Evolutionary conservation across 2,797 vertebrate species (phyloP).

Genomic region (Takifugu ocellatus): DNA sequence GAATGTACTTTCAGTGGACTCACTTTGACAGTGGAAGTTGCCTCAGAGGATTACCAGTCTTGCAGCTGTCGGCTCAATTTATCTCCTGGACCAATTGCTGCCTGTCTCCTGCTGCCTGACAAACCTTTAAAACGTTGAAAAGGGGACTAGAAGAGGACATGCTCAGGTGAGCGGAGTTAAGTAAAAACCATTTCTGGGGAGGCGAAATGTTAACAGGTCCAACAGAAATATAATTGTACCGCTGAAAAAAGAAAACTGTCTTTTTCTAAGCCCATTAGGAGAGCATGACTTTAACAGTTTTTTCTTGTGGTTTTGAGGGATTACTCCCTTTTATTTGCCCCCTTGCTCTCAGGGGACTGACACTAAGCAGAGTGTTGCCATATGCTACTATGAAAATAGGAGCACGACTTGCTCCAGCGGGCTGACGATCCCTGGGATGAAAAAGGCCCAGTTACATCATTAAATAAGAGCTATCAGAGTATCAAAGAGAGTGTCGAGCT

Average conservation of each 20-base stretch:
- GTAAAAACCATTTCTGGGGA: neutral
- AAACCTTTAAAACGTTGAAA: neutral
- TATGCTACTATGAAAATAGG: conserved; percentile 14
- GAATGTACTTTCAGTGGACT: no score
- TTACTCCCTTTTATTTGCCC: conserved; percentile 14
- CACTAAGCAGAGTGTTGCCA: conserved; percentile 14
- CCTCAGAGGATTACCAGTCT: no score
- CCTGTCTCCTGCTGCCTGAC: no score
- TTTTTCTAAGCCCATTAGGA: conserved; percentile 4
- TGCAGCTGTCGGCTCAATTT: no score
- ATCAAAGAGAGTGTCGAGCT: no score
- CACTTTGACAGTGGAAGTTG: no score
- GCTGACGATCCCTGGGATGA: no score
- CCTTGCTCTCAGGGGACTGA: conserved; percentile 26
- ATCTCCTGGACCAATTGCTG: no score
- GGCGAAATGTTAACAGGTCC: neutral
- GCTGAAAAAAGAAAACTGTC: neutral
- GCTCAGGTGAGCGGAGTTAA: neutral
- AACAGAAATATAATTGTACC: neutral
- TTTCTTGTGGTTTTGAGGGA: conserved; percentile 9
- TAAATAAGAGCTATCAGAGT: neutral
- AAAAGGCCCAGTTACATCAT: neutral
- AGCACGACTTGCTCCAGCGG: neutral
- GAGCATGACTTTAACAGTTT: neutral
- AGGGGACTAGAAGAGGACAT: neutral